Evolutionary conservation across 1,140 invertebrate genomes (phyloP), one percentile per base, ranked within the genome.

Genomic region (Polyergus mexicanus): DNA sequence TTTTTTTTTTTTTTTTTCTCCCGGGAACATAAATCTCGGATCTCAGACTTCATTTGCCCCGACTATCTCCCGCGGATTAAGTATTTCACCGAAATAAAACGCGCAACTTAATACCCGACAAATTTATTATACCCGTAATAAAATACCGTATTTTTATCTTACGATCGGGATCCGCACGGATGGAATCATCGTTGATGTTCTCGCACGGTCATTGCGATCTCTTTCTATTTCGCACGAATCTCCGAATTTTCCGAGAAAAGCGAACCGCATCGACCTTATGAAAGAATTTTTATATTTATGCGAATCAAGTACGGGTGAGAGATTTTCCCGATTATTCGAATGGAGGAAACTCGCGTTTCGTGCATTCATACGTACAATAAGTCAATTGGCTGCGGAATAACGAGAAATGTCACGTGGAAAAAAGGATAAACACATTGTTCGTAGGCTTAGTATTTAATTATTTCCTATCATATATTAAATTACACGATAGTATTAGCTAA

Each of bases 201-300:
- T 41, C 75, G 22, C 72, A 47, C 19, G 16, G 22, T 71, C 19
- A 44, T 25, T 16, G 44, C 32, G 44, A 41, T 60, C 35, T n/a
- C 19, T 60, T n/a, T 47, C 28, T 60, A 60, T 83, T 83, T 72
- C 68, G 68, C 75, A 58, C 38, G 22, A 16, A 58, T 66, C 47
- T 54, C 32, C 10, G 41, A 68, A 84, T 65, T 75, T 68, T 80
- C 22, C n/a, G 47, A 5, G 28, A 56, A 47, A 74, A 56, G 54
- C 71, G 68, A 74, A 86, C 81, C 44, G 69, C 62, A 54, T 74
- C 76, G 76, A 65, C 22, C 38, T 84, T 41, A 54, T 32, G 32
- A 38, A 47, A 11, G 44, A 83, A 74, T 83, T 83, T 83, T 72
- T 83, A 74, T 44, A 83, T 54, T 62, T 83, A 72, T 72, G 25